Conservation (phyloP, 2,113 vertebrate species). For the Xerus inauris region DNA sequence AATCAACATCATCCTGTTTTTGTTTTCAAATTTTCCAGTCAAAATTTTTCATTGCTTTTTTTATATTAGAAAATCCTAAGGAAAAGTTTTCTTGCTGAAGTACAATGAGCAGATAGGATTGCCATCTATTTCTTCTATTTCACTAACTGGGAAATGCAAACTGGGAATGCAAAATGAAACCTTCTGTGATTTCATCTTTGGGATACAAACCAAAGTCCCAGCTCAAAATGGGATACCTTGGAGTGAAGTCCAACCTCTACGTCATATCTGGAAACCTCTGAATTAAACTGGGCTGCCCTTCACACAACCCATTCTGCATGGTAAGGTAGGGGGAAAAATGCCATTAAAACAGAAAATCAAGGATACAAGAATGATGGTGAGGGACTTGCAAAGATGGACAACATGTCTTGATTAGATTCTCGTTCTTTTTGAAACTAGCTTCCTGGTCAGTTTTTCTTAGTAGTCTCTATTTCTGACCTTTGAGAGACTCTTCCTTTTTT, state of each 20-base stretch:
- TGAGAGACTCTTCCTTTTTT: background rate
- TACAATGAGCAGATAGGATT: background rate
- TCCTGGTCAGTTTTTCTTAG: background rate
- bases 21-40: background rate
- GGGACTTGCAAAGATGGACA: background rate
- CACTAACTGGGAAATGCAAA: background rate
- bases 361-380: background rate
- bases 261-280: background rate
- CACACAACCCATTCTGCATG: background rate
- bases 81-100: background rate
- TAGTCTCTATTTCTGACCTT: background rate
- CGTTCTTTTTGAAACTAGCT: background rate
- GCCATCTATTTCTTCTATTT: background rate
- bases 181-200: background rate
- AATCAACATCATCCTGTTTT: background rate
- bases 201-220: background rate
- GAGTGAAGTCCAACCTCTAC: background rate
- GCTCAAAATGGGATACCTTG: background rate
- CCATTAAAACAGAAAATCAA: background rate
- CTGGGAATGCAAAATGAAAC: background rate
- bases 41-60: background rate
- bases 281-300: background rate
- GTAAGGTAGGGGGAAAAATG: no score
- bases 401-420: background rate
- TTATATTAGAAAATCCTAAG: background rate